Conservation (phyloP, 2,113 vertebrate species). For the Perognathus longimembris region DNA sequence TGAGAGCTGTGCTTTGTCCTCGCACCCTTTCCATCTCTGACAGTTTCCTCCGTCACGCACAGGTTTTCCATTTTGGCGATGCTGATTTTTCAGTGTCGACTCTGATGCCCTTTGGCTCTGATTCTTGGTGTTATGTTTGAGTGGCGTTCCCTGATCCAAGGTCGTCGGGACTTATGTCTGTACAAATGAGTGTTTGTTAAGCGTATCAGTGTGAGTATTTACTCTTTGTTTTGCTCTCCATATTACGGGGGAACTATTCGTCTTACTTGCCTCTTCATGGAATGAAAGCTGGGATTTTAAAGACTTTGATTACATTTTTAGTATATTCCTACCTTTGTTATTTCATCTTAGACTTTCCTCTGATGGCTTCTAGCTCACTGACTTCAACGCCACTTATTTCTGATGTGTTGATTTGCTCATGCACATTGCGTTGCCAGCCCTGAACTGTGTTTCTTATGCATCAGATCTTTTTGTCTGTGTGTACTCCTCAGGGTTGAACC, state of each 20-base stretch:
- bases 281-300: not conserved
- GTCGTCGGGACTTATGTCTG: accelerated
- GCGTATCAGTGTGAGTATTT: not conserved
- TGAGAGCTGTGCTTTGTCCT: too few species aligned
- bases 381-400: not conserved
- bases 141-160: not conserved
- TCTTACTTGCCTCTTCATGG: not conserved
- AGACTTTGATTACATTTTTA: not conserved
- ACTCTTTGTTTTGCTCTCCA: accelerated
- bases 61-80: too few species aligned
- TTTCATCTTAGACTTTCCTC: not conserved
- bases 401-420: not conserved
- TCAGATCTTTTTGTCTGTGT: not conserved
- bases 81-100: not conserved
- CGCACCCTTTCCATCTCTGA: too few species aligned
- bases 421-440: not conserved
- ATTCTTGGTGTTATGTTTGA: not conserved
- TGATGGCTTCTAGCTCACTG: not conserved
- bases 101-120: not conserved
- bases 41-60: too few species aligned
- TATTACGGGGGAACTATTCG: not conserved
- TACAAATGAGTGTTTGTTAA: accelerated
- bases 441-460: not conserved
- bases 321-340: not conserved
- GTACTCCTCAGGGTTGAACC: too few species aligned